Base-by-base conservation (phyloP, 2,113 vertebrate species). In the Agelaius phoeniceus region DNA sequence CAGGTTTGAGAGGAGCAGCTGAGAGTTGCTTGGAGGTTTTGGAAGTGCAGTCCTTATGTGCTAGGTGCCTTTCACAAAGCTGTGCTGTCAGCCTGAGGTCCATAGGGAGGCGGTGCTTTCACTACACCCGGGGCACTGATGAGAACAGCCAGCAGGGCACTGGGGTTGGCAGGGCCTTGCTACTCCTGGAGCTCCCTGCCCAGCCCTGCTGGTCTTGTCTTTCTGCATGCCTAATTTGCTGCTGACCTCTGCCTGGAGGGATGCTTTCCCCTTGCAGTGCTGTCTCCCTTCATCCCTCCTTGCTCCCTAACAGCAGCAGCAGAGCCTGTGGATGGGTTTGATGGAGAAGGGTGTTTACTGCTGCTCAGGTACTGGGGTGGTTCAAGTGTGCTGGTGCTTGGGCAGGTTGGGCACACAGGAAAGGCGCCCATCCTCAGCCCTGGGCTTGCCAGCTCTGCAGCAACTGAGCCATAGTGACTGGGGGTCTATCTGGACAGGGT, bases 121-220 rank as follows among this genome's bases (percentile, higher is more conserved):
- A 0, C 14, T 33, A 0, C 2, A 1, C 9, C 16, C 24, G 6
- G 49, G 77, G 46, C 43, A 72, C 39, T 9, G 1, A 4, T 65
- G 72, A 17, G 27, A 19, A 11, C 4, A 4, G 44, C 18, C 21
- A 18, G 26, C 44, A 80, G 39, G 16, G 21, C 4, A 0, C 48
- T 1, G 19, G 62, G 13, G 6, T 3, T n/a, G 20, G 49, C 80
- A 61, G 58, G 4, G 21, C 39, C 23, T 20, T 0, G 0, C 16
- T 75, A 33, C 17, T 82, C 17, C 22, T 57, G 27, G 9, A 58
- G 52, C 26, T 91, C 44, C 55, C 11, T 41, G n/a, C 67, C 66
- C 26, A 33, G 6, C 37, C 83, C 55, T 82, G n/a, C 61, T 30
- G 8, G 2, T 51, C 68, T 55, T 10, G 0, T 58, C 68, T 4